Base-by-base conservation (phyloP, 2,113 vertebrate genomes). In the Lophotis ruficrista region DNA sequence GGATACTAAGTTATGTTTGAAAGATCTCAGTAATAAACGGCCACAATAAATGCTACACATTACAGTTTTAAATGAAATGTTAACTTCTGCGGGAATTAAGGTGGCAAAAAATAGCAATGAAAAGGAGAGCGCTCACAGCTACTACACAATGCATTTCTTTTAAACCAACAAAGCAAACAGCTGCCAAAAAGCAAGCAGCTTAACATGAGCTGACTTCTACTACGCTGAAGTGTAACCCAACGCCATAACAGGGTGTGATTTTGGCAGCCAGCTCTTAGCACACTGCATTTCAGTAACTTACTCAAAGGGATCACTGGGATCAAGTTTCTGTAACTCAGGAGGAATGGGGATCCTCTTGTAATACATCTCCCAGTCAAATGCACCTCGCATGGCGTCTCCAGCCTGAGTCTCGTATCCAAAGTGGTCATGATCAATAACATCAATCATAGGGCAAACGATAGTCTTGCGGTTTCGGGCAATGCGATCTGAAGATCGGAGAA, bases 281-380 rank as follows among this genome's bases (percentile, higher is more conserved):
- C 47, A 3, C 86, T 22, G 45, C 9, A 1, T 66, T 65, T 58
- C 66, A 62, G 14, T 11, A 84, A 99, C 99, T 99, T 97, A 99
- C 99, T 99, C 98, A 65, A 99, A 99, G 17, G 99, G 99, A 81
- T 99, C 99, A 16, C 99, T 99, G 96, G 98, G 98, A 97, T 99
- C 99, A 13, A 84, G 79, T 75, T 98, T 99, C 97, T 99, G 99
- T 71, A 99, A 95, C 92, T 99, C 98, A 1, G 98, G n/a, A 27
- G 99, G 99, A 94, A 99, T 99, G 5, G 99, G 99, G 93, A 99
- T 99, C 62, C 99, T 98, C 83, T 99, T 99, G 98, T 99, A 99
- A 98, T 99, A 99, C 99, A 99, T 99, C 96, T 99, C 99, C 99
- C 99, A 99, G 98, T 99, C 99, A 31, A 99, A 99, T 6, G 99